Percentiles rank a stretch among this genome's conserved stretches.
phyloP scores from a whole-genome alignment of 92 coral and sea anemone genomes.

The Anthopleura xanthogrammica region DNA sequence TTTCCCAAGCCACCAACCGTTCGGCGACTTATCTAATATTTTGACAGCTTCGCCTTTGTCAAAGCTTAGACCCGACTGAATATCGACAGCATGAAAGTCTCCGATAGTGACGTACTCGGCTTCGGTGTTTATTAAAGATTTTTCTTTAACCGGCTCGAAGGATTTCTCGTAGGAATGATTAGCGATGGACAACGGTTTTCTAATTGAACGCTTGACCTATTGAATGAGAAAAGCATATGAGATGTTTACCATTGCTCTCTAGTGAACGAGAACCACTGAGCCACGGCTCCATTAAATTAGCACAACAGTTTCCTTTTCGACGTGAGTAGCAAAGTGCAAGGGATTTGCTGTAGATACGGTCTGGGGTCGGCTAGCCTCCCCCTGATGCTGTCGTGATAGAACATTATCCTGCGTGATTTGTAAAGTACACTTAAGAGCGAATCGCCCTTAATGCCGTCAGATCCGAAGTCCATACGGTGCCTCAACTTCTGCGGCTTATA shows the following conservation, averaged over 20 bases:
- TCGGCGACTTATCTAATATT: slow-evolving; percentile 90
- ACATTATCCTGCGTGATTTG: too few species aligned
- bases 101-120: slow-evolving; percentile 84
- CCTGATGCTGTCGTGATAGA: too few species aligned
- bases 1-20: slow-evolving; percentile 98
- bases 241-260: neutral
- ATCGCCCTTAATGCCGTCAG: too few species aligned
- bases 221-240: neutral
- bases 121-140: slow-evolving; percentile 47
- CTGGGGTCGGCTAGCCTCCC: too few species aligned
- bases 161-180: slow-evolving; percentile 59
- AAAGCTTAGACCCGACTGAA: slow-evolving; percentile 76
- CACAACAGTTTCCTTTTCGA: too few species aligned
- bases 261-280: too few species aligned
- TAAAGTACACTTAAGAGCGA: too few species aligned
- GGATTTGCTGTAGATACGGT: too few species aligned
- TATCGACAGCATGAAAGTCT: slow-evolving; percentile 84
- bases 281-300: too few species aligned
- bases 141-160: slow-evolving; percentile 33
- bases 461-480: too few species aligned
- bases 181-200: slow-evolving; percentile 51
- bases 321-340: too few species aligned
- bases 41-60: slow-evolving; percentile 74
- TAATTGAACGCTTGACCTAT: slow-evolving; percentile 58
- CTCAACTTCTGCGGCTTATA: too few species aligned